Conservation (phyloP, 1,140 invertebrate genomes). For the Diorhabda elongata region DNA sequence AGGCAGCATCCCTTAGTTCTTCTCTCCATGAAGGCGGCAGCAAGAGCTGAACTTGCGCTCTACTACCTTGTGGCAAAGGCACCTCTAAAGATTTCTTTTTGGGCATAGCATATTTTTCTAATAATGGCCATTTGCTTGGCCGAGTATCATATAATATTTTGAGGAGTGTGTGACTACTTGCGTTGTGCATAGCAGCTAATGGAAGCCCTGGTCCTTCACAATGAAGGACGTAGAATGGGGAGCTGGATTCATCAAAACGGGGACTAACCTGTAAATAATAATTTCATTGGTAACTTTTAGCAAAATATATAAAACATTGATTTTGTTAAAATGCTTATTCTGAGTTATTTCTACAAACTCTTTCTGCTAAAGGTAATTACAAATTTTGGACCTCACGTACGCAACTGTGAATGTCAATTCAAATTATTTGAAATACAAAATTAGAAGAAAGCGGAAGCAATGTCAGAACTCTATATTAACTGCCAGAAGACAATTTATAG, state of each 20-base stretch:
- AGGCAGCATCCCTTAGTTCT: slow-evolving; percentile 76
- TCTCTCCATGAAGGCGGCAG: slow-evolving; percentile 78
- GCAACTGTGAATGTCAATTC: not conserved
- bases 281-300: too few relatives aligned
- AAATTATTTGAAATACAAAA: too few relatives aligned
- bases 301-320: too few relatives aligned
- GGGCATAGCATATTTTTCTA: slow-evolving; percentile 69
- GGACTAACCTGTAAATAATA: slow-evolving; percentile 16
- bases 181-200: slow-evolving; percentile 69
- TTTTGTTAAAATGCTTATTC: too few relatives aligned
- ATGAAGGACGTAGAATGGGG: slow-evolving; percentile 70
- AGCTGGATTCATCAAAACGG: slow-evolving; percentile 43
- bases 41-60: slow-evolving; percentile 73
- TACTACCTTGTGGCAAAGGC: slow-evolving; percentile 69
- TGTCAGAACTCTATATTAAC: too few relatives aligned
- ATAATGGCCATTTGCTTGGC: slow-evolving; percentile 57
- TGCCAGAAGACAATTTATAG: too few relatives aligned
- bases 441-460: too few relatives aligned
- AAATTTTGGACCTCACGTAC: too few relatives aligned
- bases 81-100: slow-evolving; percentile 72
- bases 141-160: slow-evolving; percentile 72
- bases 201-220: slow-evolving; percentile 76
- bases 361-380: too few relatives aligned
- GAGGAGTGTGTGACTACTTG: slow-evolving; percentile 64
- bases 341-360: too few relatives aligned